Evolutionary conservation across 64 coral and sea anemone species (phyloP).

Genomic region (Montipora cactus): DNA sequence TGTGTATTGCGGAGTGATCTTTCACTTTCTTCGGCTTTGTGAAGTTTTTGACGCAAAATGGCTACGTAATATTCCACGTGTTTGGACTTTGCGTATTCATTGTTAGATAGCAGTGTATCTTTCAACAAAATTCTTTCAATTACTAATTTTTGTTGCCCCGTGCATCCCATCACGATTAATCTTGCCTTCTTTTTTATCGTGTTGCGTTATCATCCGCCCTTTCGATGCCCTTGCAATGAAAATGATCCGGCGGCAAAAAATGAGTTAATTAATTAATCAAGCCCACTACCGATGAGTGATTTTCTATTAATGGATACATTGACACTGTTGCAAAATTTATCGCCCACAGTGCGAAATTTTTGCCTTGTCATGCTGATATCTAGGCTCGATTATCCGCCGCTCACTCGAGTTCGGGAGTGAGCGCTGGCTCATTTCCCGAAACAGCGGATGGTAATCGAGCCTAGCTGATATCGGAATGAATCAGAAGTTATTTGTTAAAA

Average conservation of each 20-base stretch:
- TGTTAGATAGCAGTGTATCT: background rate
- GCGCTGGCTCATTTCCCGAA: no score
- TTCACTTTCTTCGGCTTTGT: background rate
- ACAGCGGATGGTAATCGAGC: no score
- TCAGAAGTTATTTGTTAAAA: background rate
- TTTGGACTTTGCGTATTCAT: background rate
- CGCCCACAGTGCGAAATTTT: background rate
- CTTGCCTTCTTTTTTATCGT: no score
- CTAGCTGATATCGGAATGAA: background rate
- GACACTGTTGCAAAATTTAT: background rate
- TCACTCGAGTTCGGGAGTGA: no score
- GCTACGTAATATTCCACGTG: background rate
- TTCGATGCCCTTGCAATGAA: no score
- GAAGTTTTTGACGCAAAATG: background rate
- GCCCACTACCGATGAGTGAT: background rate
- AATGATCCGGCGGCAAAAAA: no score
- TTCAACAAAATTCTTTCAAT: background rate
- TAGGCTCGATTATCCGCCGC: no score
- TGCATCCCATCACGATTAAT: no score
- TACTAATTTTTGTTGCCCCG: background rate
- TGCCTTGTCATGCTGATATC: background rate
- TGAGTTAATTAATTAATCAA: no score
- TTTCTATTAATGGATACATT: background rate
- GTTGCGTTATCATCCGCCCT: no score
- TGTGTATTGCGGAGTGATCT: background rate